A percentile compares a stretch with the other conserved stretches of the same genome.
These are phyloP conservation scores for Pelodiscus sinensis DNA, from an alignment of 2,113 vertebrate species.

Conservation along the genomic window DNA sequence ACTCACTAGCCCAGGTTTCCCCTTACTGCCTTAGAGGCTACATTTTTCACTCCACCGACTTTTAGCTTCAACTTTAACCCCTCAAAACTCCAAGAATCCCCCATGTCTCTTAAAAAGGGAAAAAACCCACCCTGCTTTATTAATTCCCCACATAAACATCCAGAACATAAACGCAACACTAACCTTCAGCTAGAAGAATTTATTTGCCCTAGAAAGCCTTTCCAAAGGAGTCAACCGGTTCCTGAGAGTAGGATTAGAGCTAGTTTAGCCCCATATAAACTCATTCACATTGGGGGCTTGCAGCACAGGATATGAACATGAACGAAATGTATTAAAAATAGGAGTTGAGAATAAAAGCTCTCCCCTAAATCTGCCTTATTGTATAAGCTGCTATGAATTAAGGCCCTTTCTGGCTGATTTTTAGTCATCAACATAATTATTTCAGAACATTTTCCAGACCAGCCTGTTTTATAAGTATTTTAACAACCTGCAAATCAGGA, in stretches of 20 bases:
- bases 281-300: constrained; percentile 47
- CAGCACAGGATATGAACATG: constrained; percentile 71
- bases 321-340: constrained; percentile 62
- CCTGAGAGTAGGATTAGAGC: constrained; percentile 43
- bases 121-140: not conserved
- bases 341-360: constrained; percentile 55
- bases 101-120: not conserved
- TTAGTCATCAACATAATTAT: constrained; percentile 72
- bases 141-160: constrained; percentile 44
- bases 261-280: constrained; percentile 52
- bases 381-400: constrained; percentile 72
- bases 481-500: constrained; percentile 77
- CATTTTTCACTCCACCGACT: not conserved
- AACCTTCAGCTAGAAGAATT: constrained; percentile 24
- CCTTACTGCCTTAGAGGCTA: not conserved
- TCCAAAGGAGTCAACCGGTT: constrained; percentile 45
- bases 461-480: constrained; percentile 73
- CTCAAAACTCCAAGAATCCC: not conserved
- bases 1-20: too few species aligned
- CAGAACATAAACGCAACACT: constrained; percentile 46
- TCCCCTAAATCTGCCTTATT: constrained; percentile 66
- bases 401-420: constrained; percentile 67
- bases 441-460: constrained; percentile 74
- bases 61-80: not conserved
- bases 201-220: constrained; percentile 53